Evolutionary conservation across 2,888 invertebrate genomes (phyloP).

Genomic region (Heteromurus nitidus): DNA sequence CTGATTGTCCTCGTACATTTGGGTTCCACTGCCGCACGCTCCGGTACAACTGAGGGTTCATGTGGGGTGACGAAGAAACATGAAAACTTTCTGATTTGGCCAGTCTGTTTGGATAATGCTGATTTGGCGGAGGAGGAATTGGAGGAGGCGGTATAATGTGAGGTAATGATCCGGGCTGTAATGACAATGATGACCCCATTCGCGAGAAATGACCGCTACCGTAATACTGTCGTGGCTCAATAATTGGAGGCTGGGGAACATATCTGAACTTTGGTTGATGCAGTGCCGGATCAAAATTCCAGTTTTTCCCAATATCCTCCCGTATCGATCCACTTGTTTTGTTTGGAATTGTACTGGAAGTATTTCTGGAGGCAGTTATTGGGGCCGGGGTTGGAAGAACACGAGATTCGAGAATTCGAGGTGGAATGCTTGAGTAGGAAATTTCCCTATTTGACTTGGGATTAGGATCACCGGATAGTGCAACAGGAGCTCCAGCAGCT

Average conservation of each 20-base stretch:
- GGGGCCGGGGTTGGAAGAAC: slow-evolving; percentile 44
- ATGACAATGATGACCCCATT: slow-evolving; percentile 15
- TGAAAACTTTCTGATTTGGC: slow-evolving; percentile 61
- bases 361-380: no score
- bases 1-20: slow-evolving; percentile 58
- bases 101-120: slow-evolving; percentile 76
- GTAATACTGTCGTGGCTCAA: slow-evolving; percentile 59
- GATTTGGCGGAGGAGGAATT: slow-evolving; percentile 71
- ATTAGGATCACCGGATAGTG: slow-evolving; percentile 51
- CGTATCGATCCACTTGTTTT: slow-evolving; percentile 17
- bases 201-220: slow-evolving; percentile 41
- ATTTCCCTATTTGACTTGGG: slow-evolving; percentile 62
- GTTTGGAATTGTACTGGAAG: slow-evolving; percentile 29
- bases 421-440: slow-evolving; percentile 58
- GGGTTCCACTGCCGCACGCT: slow-evolving; percentile 71
- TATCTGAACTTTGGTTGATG: slow-evolving; percentile 87
- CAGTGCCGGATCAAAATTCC: slow-evolving; percentile 83
- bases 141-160: slow-evolving; percentile 78
- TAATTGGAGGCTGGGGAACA: slow-evolving; percentile 77
- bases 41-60: slow-evolving; percentile 67
- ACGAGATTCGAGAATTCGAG: slow-evolving; percentile 58
- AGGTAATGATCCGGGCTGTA: slow-evolving; percentile 61
- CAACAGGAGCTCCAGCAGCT: slow-evolving; percentile 33
- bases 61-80: slow-evolving; percentile 42
- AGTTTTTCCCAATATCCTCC: slow-evolving; percentile 64